phyloP scores from a whole-genome alignment of 2,113 vertebrate genomes.

The Python bivittatus region DNA sequence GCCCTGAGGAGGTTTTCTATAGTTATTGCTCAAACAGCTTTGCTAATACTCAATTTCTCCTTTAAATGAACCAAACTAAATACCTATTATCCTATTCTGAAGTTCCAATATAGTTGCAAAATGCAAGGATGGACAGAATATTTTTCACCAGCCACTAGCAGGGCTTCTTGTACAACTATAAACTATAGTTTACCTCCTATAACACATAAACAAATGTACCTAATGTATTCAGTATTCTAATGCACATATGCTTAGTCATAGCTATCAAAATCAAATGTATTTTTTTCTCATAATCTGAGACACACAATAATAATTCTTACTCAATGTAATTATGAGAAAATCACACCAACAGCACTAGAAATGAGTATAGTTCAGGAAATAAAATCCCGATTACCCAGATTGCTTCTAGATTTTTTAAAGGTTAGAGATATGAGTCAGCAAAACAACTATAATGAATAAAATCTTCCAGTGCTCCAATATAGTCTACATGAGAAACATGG shows the following conservation, averaged over 20 bases:
- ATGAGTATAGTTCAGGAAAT: neutral
- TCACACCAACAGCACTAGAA: neutral
- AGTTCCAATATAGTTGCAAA: slow-evolving; percentile 43
- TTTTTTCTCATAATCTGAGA: neutral
- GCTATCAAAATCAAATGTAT: neutral
- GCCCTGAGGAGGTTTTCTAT: slow-evolving; percentile 49
- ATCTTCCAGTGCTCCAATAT: too few species aligned
- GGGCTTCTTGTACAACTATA: neutral
- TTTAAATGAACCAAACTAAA: slow-evolving; percentile 63
- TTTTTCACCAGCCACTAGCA: neutral
- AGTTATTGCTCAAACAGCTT: slow-evolving; percentile 49
- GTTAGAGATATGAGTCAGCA: too few species aligned
- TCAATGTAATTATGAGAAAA: neutral
- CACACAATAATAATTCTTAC: neutral
- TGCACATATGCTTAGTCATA: neutral
- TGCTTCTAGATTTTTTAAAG: too few species aligned
- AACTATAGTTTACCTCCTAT: neutral
- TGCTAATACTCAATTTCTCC: slow-evolving; percentile 56
- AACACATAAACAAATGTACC: slow-evolving; percentile 37
- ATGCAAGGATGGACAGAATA: slow-evolving; percentile 37
- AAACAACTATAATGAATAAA: too few species aligned
- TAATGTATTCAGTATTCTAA: neutral
- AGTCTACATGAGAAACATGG: too few species aligned
- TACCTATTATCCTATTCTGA: slow-evolving; percentile 44
- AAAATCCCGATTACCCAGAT: neutral